These are phyloP conservation scores for Ephestia elutella DNA, from an alignment of 1,140 invertebrate genomes.

Conservation along the genomic window DNA sequence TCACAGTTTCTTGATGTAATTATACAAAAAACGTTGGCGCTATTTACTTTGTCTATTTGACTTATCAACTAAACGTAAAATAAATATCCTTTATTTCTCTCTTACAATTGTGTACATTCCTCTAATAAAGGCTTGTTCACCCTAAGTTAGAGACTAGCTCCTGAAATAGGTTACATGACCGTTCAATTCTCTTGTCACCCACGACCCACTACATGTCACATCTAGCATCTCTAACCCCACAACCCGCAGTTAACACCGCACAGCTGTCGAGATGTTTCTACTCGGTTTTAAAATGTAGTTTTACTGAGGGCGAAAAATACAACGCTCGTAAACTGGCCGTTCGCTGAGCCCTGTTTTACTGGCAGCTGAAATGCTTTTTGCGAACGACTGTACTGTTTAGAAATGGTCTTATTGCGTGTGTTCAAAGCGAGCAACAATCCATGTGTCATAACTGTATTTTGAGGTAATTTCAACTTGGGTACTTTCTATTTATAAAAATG, in stretches of 20 bases:
- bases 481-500: no score
- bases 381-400: slow-evolving; percentile 12
- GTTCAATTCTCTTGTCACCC: not conserved
- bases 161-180: not conserved
- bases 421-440: not conserved
- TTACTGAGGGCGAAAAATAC: slow-evolving; percentile 23
- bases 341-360: slow-evolving; percentile 20
- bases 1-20: no score
- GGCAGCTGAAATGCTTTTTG: slow-evolving; percentile 14
- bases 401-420: not conserved
- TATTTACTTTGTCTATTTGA: no score
- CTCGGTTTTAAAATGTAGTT: slow-evolving; percentile 33
- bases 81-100: no score
- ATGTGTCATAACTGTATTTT: no score
- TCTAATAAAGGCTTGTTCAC: no score
- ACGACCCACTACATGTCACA: not conserved
- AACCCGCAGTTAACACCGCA: slow-evolving; percentile 19
- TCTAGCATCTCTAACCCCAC: slow-evolving; percentile 9
- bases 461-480: no score
- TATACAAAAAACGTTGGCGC: no score
- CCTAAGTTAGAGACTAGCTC: no score
- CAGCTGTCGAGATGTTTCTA: slow-evolving; percentile 33
- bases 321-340: slow-evolving; percentile 22
- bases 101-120: no score
- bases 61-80: no score